These are phyloP conservation scores for Osmoderma eremita DNA, from an alignment of 2,888 invertebrate genomes.

Conservation along the genomic window DNA sequence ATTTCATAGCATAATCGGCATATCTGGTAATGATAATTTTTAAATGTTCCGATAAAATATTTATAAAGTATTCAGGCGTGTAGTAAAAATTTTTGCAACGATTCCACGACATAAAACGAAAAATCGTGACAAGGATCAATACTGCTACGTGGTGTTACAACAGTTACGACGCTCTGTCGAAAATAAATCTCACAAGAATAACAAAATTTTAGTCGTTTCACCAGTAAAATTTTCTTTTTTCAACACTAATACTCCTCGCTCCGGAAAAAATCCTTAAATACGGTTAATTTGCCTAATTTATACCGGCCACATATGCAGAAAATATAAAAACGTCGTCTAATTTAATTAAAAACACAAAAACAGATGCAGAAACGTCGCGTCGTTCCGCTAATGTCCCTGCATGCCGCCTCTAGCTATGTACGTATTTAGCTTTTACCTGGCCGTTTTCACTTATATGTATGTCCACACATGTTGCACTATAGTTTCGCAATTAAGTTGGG, in stretches of 20 bases:
- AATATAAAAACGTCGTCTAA: conserved; percentile 58
- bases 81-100: not conserved
- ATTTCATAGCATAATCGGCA: not conserved
- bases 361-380: conserved; percentile 55
- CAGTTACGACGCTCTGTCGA: no score
- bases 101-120: no score
- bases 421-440: conserved; percentile 41
- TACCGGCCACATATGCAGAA: conserved; percentile 47
- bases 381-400: conserved; percentile 52
- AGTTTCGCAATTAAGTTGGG: conserved; percentile 64
- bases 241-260: conserved; percentile 25
- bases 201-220: not conserved
- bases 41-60: conserved; percentile 15
- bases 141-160: no score
- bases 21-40: conserved; percentile 6
- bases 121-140: no score
- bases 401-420: conserved; percentile 30
- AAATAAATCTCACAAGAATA: not conserved
- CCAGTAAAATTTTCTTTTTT: not conserved
- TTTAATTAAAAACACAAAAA: conserved; percentile 59
- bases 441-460: conserved; percentile 52
- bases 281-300: conserved; percentile 44
- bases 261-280: conserved; percentile 42
- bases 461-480: conserved; percentile 64
- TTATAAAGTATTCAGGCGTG: not conserved